These are phyloP conservation scores for Dasyurus viverrinus DNA, from an alignment of 2,113 vertebrate species.

Conservation along the genomic window DNA sequence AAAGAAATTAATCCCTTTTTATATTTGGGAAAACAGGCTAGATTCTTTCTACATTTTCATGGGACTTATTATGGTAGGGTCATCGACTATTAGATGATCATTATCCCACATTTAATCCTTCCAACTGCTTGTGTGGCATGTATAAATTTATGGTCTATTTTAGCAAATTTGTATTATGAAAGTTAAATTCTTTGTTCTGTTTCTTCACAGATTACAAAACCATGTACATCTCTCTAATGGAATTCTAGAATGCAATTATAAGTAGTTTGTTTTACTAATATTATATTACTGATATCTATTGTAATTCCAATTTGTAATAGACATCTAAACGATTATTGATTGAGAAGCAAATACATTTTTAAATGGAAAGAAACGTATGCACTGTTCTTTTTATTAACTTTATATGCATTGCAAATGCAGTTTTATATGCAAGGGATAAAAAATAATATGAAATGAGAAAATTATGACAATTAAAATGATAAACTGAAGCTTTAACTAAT, in stretches of 20 bases:
- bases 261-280: not conserved
- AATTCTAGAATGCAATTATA: not conserved
- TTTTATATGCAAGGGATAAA: not conserved
- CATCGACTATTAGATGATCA: not conserved
- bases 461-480: not conserved
- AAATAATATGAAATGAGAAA: not conserved
- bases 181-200: not conserved
- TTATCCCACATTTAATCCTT: not conserved
- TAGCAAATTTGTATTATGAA: not conserved
- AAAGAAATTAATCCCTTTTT: not conserved
- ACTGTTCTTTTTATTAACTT: not conserved
- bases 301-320: not conserved
- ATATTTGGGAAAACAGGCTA: not conserved
- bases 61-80: not conserved
- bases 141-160: not conserved
- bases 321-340: not conserved
- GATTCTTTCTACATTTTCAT: not conserved
- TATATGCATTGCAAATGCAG: not conserved
- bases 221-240: not conserved
- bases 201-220: not conserved
- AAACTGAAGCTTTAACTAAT: not conserved
- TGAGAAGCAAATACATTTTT: not conserved
- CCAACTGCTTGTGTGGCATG: not conserved
- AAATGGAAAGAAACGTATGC: not conserved
- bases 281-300: not conserved